Percentiles rank a stretch among this genome's conserved stretches.
Evolutionary conservation across 2,113 vertebrate genomes (phyloP).

Genomic region (Melanerpes aurifrons): DNA sequence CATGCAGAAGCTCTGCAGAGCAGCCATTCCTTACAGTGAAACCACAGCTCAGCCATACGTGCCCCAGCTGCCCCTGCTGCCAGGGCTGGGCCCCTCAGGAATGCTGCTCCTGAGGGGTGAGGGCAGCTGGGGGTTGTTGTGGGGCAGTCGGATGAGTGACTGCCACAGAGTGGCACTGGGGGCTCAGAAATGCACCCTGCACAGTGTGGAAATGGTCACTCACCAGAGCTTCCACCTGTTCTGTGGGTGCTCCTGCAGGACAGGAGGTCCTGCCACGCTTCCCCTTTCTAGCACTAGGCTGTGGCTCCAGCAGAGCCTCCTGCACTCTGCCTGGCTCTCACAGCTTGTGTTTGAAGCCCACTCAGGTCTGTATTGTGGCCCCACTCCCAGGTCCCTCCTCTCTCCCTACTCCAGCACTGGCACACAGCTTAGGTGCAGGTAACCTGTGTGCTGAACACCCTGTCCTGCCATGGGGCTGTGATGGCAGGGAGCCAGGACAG

Average conservation of each 20-base stretch:
- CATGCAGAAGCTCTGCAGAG: not conserved
- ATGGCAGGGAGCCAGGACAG: not conserved
- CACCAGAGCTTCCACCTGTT: not conserved
- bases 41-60: not conserved
- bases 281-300: not conserved
- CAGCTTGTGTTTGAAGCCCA: not conserved
- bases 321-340: not conserved
- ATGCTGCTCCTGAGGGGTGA: rapidly evolving
- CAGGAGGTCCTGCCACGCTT: not conserved
- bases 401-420: not conserved
- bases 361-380: rapidly evolving
- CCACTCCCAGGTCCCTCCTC: not conserved
- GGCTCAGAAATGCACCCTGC: not conserved
- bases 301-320: not conserved
- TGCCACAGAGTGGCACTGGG: not conserved
- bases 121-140: not conserved
- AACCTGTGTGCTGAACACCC: not conserved
- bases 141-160: rapidly evolving
- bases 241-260: not conserved
- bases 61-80: too few species aligned
- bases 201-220: rapidly evolving
- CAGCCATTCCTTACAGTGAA: not conserved
- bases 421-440: rapidly evolving
- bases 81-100: not conserved
- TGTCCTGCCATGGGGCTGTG: not conserved